Conservation (phyloP, 2,113 vertebrate genomes). For the Hippocampus guttulatus region DNA sequence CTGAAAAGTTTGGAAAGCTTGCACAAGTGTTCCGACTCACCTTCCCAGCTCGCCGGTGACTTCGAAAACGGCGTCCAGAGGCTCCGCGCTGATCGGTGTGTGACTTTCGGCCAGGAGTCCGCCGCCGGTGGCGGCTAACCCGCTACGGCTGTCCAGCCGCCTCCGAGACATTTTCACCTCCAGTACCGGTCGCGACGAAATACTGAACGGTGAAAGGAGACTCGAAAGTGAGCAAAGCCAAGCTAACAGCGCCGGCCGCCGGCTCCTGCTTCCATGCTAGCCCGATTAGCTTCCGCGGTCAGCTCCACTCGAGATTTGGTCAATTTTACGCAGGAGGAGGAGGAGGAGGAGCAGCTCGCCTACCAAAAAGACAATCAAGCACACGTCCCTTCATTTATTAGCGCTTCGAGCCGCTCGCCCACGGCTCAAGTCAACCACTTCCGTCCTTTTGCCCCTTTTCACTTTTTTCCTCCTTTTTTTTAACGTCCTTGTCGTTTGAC, state of each 20-base stretch:
- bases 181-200: not conserved
- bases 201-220: not conserved
- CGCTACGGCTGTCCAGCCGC: conserved; percentile 79
- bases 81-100: conserved; percentile 79
- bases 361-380: not conserved
- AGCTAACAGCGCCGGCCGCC: conserved; percentile 2
- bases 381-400: not conserved
- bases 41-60: conserved; percentile 85
- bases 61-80: conserved; percentile 78
- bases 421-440: not conserved
- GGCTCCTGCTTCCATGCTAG: not conserved
- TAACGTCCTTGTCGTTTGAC: conserved; percentile 30
- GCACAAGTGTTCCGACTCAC: conserved; percentile 64
- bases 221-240: not conserved
- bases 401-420: not conserved
- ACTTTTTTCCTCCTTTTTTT: conserved; percentile 5
- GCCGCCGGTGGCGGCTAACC: conserved; percentile 35
- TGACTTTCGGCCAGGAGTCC: conserved; percentile 78
- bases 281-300: not conserved
- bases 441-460: conserved; percentile 33
- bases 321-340: not conserved
- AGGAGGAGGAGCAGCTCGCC: not conserved
- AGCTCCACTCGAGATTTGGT: not conserved
- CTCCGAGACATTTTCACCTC: conserved; percentile 72
- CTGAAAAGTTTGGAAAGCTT: not conserved